Evolutionary conservation across 2,797 vertebrate species (phyloP), one percentile per base, ranked within the genome.

Genomic region (Paramormyrops hopkinsi): DNA sequence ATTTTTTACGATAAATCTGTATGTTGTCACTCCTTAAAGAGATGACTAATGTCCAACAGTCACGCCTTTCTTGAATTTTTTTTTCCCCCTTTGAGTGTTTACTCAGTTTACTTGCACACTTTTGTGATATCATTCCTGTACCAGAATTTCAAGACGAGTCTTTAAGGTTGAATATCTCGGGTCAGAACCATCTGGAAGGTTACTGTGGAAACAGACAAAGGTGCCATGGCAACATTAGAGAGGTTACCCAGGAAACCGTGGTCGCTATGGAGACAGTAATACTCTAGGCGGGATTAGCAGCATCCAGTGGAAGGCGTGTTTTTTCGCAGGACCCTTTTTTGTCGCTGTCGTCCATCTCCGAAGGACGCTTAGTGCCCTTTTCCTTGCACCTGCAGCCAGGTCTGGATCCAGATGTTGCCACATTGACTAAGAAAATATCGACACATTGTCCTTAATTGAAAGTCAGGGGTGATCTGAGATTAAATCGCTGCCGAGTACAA

Each of bases 261-360:
- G 96, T 99, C 93, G 88, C 96, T 96, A 98, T 98, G 96, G 97
- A 95, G 97, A 99, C 97, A 97, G 94, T 96, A 97, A 98, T 97
- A 95, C 97, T 95, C 93, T 92, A 91, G 94, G 96, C 94, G 90
- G 93, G 97, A 97, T 97, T 94, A 95, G 97, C 95, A 96, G 96
- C 96, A 97, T 97, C 97, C 96, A 93, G 95, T 96, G 95, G 95
- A 95, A 97, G 94, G 96, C 95, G 93, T 93, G 94, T 95, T 96
- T 92, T 91, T 93, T 95, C 92, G 94, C 93, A 94, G 91, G 94
- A 94, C 90, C 86, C 87, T 91, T 90, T 92, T 93, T 89, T 90
- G 62, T n/a, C 50, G n/a, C 82, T 79, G 73, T 82, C 87, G 56
- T n/a, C 17, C 25, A 89, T 65, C 88, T 87, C 88, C 9, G 29